Percentiles rank a stretch among this genome's conserved stretches.
Conservation (phyloP, 2,113 vertebrate species). For the Bothrops jararaca region DNA sequence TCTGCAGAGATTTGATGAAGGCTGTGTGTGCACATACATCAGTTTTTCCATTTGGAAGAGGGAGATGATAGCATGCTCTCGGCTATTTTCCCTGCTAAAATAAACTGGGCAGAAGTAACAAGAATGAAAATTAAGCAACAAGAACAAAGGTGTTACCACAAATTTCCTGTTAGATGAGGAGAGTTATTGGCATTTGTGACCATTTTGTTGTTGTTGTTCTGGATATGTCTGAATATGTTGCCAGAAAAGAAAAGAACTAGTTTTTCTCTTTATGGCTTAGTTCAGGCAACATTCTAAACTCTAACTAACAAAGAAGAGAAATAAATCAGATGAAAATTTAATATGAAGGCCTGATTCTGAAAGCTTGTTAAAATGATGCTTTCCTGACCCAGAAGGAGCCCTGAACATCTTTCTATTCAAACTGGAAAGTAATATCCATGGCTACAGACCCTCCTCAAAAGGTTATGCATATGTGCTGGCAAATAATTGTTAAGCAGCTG, state of each 20-base stretch:
- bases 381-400: background rate
- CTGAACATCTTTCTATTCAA: background rate
- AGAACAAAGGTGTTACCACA: background rate
- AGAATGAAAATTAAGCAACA: background rate
- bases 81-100: background rate
- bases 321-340: background rate
- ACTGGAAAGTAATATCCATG: background rate
- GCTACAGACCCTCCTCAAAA: slow-evolving; percentile 28
- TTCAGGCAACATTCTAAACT: background rate
- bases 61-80: background rate
- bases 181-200: background rate
- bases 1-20: background rate
- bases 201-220: background rate
- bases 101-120: background rate
- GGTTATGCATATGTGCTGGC: background rate
- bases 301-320: background rate
- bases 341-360: background rate
- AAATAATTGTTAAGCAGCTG: background rate
- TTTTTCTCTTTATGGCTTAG: background rate
- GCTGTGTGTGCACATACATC: background rate
- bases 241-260: background rate
- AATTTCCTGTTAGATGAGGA: slow-evolving; percentile 6
- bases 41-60: slow-evolving; percentile 4
- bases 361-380: background rate
- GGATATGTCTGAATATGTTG: background rate